These are phyloP conservation scores for Boloria selene DNA, from an alignment of 2,888 invertebrate species.

Conservation along the genomic window DNA sequence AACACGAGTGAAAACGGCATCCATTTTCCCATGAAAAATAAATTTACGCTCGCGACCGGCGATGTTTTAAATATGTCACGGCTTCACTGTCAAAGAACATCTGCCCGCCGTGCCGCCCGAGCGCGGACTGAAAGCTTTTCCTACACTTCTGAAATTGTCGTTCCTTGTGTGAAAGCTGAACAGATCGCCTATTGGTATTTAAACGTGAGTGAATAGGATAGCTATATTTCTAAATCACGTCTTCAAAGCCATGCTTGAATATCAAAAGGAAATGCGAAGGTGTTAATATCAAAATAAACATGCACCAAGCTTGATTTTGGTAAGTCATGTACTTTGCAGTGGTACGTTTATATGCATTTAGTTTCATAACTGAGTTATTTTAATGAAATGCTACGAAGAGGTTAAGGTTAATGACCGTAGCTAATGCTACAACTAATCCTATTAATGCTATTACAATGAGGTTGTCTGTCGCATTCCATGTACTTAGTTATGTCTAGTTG, in stretches of 20 bases:
- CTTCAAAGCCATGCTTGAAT: conserved; percentile 51
- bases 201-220: conserved; percentile 56
- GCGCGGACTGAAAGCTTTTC: conserved; percentile 74
- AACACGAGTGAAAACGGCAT: conserved; percentile 23
- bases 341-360: background rate
- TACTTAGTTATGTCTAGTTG: conserved; percentile 13
- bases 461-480: conserved; percentile 7
- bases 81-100: conserved; percentile 44
- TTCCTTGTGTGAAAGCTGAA: conserved; percentile 51
- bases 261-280: conserved; percentile 68
- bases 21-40: conserved; percentile 35
- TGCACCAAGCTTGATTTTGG: conserved; percentile 56
- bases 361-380: background rate
- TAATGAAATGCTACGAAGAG: background rate
- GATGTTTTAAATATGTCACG: conserved; percentile 45
- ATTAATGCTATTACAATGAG: conserved; percentile 28
- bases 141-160: conserved; percentile 52
- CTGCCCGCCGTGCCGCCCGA: conserved; percentile 69
- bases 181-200: conserved; percentile 50
- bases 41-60: conserved; percentile 40
- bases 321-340: conserved; percentile 40
- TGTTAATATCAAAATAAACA: conserved; percentile 75
- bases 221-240: conserved; percentile 43
- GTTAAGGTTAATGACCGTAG: conserved; percentile 6
- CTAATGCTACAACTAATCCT: conserved; percentile 19